Base-by-base conservation (phyloP, 2,113 vertebrate genomes). In the Osmerus mordax region DNA sequence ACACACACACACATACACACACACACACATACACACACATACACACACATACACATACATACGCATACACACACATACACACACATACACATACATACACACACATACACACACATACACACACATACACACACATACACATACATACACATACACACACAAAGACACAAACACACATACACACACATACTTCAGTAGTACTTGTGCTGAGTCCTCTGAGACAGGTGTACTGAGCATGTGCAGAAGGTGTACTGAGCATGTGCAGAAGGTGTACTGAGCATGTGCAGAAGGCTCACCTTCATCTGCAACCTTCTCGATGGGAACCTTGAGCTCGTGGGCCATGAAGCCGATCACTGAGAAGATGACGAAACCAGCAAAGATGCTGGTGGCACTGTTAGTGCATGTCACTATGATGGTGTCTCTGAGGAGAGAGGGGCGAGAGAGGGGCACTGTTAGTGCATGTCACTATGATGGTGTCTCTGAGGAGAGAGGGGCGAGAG, bases 271-370 rank as follows among this genome's bases (percentile, higher is more conserved):
- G 9, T 12, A 47, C 41, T 47, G 41, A 47, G 41, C 41, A 25
- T 69, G n/a, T 7, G 23, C 51, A 13, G 28, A 47, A 25, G 0
- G 59, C 83, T 87, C 90, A 99, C 97, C 97, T 97, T 99, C 97
- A 86, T 99, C 97, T 1, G 97, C 97, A 81, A 99, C 97, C 13
- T 95, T 90, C 85, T 99, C 96, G 16, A 99, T 99, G 11, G 97
- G 94, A 73, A 99, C 97, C 87, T 99, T 97, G 77, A 98, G 91
- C 58, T 97, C 96, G 0, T 99, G 95, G 69, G 97, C 97, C 97
- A 99, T 99, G 92, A 99, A 99, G 72, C 97, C 97, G 18, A 99
- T 99, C 21, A 99, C 97, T 0, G 97, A 99, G 90, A 99, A 99
- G 89, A 99, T 99, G 90, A 99, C 97, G 47, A 99, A 99, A 18